Conservation (phyloP, 2,797 vertebrate genomes). For the Pempheris klunzingeri region DNA sequence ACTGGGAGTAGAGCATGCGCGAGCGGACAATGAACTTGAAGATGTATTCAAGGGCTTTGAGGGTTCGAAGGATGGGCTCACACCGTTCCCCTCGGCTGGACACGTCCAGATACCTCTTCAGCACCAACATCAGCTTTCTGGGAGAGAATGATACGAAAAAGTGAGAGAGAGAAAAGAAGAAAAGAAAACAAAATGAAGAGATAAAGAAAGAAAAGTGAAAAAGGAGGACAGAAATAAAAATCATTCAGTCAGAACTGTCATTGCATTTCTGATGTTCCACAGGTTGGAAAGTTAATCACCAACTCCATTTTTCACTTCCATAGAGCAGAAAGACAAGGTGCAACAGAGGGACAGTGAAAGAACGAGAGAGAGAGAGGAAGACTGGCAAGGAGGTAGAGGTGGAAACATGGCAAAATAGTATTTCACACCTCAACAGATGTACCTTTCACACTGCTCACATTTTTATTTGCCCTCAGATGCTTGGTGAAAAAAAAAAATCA, state of each 20-base stretch:
- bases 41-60: constrained; percentile 98
- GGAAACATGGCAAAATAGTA: constrained; percentile 59
- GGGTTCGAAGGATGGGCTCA: constrained; percentile 94
- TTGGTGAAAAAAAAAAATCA: constrained; percentile 30
- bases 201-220: background rate
- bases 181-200: background rate
- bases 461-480: constrained; percentile 60
- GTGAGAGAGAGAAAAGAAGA: background rate
- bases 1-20: constrained; percentile 97
- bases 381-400: constrained; percentile 18
- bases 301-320: constrained; percentile 67
- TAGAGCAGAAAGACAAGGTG: constrained; percentile 61
- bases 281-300: constrained; percentile 61
- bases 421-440: constrained; percentile 72
- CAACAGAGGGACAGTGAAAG: constrained; percentile 38
- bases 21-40: constrained; percentile 99
- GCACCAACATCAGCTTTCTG: constrained; percentile 96
- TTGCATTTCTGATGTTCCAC: constrained; percentile 37
- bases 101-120: constrained; percentile 95
- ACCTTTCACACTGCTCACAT: constrained; percentile 60
- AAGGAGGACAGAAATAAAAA: constrained; percentile 26
- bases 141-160: constrained; percentile 38
- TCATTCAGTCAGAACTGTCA: constrained; percentile 39
- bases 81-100: constrained; percentile 95
- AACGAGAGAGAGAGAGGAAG: constrained; percentile 31